Conservation (phyloP, 2,113 vertebrate species). For the Aptenodytes patagonicus region DNA sequence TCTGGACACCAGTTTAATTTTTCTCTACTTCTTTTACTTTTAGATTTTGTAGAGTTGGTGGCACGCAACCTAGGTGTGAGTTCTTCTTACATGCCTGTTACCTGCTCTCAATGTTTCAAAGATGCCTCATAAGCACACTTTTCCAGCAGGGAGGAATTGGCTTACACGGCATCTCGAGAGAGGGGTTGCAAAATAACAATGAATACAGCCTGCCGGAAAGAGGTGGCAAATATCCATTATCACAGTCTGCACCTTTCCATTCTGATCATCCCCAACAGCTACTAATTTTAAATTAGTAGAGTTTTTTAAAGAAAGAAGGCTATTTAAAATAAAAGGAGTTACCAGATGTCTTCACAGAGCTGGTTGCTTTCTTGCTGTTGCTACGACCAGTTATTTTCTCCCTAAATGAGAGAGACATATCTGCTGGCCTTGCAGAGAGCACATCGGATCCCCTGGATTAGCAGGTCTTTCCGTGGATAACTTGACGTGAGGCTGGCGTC, state of each 20-base stretch:
- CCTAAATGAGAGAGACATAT: neutral
- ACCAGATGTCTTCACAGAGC: neutral
- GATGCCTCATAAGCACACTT: neutral
- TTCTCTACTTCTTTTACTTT: neutral
- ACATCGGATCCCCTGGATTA: conserved; percentile 20
- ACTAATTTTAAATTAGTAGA: neutral
- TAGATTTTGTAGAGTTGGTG: neutral
- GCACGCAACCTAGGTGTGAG: neutral
- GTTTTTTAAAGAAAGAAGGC: neutral
- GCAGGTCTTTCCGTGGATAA: conserved; percentile 28
- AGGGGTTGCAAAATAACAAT: neutral
- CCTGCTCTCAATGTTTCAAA: neutral
- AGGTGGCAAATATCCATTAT: neutral
- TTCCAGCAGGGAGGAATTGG: neutral
- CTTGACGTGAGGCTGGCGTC: neutral
- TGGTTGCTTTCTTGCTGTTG: neutral
- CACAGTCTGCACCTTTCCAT: neutral
- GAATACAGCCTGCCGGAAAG: neutral
- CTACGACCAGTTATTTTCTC: neutral
- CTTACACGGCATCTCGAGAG: neutral
- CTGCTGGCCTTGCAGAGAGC: neutral
- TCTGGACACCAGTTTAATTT: neutral
- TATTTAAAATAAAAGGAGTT: neutral
- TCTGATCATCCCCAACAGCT: neutral
- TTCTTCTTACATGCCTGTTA: neutral